Base-by-base conservation (phyloP, 2,797 vertebrate genomes). In the Avahi laniger region DNA sequence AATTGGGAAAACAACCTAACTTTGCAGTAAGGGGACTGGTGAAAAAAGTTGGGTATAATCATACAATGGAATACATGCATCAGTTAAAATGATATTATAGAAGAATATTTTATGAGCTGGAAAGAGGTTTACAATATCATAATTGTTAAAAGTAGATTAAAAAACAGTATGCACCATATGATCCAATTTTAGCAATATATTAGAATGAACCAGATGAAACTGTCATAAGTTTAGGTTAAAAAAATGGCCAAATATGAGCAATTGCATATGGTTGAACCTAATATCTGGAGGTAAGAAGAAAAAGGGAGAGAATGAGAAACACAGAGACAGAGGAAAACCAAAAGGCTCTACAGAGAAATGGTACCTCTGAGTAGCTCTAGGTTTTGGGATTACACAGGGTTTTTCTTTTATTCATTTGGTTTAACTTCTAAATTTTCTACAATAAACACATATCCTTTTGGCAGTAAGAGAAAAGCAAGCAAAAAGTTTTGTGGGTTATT, bases 101-200 rank as follows among this genome's bases (percentile, higher is more conserved):
- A 88, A 93, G 61, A 65, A 90, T 87, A 63, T 75, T 93, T 84
- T 92, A 85, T 93, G n/a, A 95, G 88, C 69, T 94, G 52, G n/a
- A 96, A 87, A 88, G 48, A 75, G 69, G 26, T 63, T 70, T 93
- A 30, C 10, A 81, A 57, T 69, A 89, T 70, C 11, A 20, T 79
- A 82, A 81, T 87, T 96, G 2, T 70, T 65, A 93, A 96, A 93
- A 85, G 59, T 52, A 95, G 11, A 73, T 63, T 79, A 46, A 80
- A 96, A 73, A 89, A 73, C 11, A 43, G 48, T 65, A 63, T 52
- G 41, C 2, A 69, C n/a, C 38, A 92, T 20, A 35, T 52, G 22
- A 95, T 91, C 43, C 28, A 80, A 89, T 89, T 94, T 93, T 89
- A 90, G 57, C 76, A 86, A 43, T 30, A 59, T 41, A 75, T 59